Evolutionary conservation across 2,113 vertebrate genomes (phyloP).

Genomic region (Otocyon megalotis): DNA sequence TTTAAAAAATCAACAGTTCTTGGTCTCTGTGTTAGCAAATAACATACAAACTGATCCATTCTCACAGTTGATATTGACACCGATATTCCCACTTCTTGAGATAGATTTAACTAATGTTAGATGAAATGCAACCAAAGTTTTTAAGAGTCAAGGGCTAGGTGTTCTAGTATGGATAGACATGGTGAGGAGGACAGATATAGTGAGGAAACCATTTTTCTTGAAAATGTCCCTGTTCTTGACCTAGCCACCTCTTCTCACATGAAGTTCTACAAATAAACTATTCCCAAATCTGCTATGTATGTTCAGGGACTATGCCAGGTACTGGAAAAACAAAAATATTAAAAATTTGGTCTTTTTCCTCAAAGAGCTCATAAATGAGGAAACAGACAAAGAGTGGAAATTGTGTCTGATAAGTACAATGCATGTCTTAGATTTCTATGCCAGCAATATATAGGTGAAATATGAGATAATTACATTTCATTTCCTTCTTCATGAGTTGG

Average conservation of each 20-base stretch:
- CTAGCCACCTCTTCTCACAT: background rate
- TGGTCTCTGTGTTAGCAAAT: background rate
- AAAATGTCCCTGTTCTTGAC: background rate
- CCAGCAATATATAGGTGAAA: background rate
- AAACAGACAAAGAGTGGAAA: background rate
- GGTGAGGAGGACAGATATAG: background rate
- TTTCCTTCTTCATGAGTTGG: background rate
- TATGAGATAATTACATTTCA: background rate
- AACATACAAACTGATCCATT: background rate
- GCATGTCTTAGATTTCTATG: background rate
- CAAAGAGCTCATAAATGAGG: background rate
- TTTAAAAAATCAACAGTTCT: background rate
- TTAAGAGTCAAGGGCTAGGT: background rate
- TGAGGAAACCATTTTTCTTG: background rate
- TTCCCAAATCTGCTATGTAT: background rate
- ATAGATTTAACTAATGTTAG: background rate
- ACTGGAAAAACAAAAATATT: background rate
- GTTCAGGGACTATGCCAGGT: background rate
- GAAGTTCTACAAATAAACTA: background rate
- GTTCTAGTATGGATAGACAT: background rate
- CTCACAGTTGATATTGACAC: background rate
- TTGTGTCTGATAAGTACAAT: background rate
- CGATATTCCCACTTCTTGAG: background rate
- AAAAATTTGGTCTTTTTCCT: background rate
- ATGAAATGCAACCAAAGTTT: background rate